phyloP scores from a whole-genome alignment of 2,113 vertebrate species.

The Lophochroa leadbeateri region DNA sequence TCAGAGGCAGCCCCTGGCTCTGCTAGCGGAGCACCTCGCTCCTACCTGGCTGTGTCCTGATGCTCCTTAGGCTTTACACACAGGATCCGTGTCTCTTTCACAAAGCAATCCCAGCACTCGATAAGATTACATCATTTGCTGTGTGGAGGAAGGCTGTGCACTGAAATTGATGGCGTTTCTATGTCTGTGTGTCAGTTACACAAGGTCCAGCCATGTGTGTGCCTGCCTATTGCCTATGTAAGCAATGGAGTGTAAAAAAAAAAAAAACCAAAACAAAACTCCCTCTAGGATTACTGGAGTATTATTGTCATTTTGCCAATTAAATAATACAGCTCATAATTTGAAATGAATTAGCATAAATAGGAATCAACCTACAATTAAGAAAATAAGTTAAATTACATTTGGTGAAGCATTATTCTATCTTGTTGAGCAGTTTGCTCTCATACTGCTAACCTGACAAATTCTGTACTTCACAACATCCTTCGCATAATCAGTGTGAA shows the following conservation, averaged over 20 bases:
- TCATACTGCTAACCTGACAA: neutral
- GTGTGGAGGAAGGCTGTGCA: rapidly evolving
- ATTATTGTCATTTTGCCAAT: neutral
- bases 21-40: rapidly evolving
- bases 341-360: neutral
- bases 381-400: neutral
- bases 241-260: neutral
- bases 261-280: neutral
- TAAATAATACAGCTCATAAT: neutral
- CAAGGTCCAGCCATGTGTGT: neutral
- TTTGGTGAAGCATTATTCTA: neutral
- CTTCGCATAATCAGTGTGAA: neutral
- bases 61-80: neutral
- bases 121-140: neutral
- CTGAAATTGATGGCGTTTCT: rapidly evolving
- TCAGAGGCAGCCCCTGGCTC: no score
- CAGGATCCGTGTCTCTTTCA: no score
- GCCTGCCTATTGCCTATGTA: neutral
- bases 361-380: neutral
- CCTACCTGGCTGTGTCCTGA: rapidly evolving
- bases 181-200: neutral
- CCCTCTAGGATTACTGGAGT: neutral
- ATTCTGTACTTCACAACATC: neutral
- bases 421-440: neutral
- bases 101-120: rapidly evolving